Percentiles rank a stretch among this genome's conserved stretches.
These are phyloP conservation scores for Nebria ingens DNA, from an alignment of 1,140 invertebrate species.

Conservation along the genomic window DNA sequence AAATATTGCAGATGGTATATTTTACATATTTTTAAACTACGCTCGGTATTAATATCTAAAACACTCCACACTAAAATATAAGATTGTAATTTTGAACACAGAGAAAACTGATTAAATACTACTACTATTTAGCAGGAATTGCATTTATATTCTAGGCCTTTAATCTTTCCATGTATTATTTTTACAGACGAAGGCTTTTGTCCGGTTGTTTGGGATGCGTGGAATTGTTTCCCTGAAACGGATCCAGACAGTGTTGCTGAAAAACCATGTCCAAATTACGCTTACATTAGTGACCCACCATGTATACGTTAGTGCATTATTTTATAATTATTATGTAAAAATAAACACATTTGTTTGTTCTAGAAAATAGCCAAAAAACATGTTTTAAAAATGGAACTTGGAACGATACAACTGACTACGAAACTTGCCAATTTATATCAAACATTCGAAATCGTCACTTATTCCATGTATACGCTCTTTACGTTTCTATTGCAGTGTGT, in stretches of 20 bases:
- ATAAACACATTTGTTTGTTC: neutral
- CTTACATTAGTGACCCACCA: slow-evolving; percentile 24
- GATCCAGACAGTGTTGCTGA: slow-evolving; percentile 25
- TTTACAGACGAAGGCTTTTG: slow-evolving; percentile 28
- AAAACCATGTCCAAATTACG: slow-evolving; percentile 40
- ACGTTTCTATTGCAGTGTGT: slow-evolving; percentile 35
- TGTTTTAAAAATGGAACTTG: slow-evolving; percentile 39
- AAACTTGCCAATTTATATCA: slow-evolving; percentile 39
- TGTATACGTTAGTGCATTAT: slow-evolving; percentile 6
- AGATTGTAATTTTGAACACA: neutral
- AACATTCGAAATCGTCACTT: slow-evolving; percentile 36
- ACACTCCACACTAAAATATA: no score
- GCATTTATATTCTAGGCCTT: slow-evolving; percentile 27
- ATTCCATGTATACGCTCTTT: slow-evolving; percentile 37
- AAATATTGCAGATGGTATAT: slow-evolving; percentile 33
- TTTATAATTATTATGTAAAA: slow-evolving; percentile 28
- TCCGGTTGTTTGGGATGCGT: slow-evolving; percentile 41
- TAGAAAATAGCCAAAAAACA: slow-evolving; percentile 38
- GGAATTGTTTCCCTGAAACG: slow-evolving; percentile 39
- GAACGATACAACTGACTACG: slow-evolving; percentile 42
- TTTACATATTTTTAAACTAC: slow-evolving; percentile 35
- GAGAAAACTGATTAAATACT: neutral
- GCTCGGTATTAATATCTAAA: slow-evolving; percentile 29
- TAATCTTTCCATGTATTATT: neutral
- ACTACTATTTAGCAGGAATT: slow-evolving; percentile 22